These are phyloP conservation scores for Rhyzopertha dominica DNA, from an alignment of 1,140 invertebrate species.

Conservation along the genomic window DNA sequence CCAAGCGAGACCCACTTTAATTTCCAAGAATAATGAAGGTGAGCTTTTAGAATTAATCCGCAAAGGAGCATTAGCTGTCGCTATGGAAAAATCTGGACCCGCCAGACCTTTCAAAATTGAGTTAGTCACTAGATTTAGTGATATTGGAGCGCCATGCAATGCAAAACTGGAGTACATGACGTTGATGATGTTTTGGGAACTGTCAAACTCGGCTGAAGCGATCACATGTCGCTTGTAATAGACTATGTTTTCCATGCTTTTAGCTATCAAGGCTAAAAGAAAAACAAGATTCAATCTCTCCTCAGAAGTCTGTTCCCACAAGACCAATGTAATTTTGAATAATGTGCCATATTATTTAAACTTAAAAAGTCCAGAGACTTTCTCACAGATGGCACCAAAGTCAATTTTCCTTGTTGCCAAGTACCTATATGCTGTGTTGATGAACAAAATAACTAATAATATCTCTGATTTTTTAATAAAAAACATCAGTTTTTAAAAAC, in stretches of 20 bases:
- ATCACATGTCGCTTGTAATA: constrained; percentile 37
- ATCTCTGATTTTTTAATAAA: no score
- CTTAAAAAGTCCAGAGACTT: no score
- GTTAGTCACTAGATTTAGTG: constrained; percentile 55
- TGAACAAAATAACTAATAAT: no score
- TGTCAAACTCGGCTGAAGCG: constrained; percentile 42
- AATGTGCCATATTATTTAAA: no score
- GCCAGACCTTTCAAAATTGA: constrained; percentile 47
- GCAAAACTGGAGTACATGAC: constrained; percentile 51
- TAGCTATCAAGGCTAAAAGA: constrained; percentile 37
- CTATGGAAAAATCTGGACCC: constrained; percentile 50
- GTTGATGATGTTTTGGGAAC: constrained; percentile 32
- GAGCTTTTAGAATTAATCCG: constrained; percentile 6
- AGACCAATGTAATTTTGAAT: no score
- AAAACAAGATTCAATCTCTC: no score
- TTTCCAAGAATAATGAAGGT: constrained; percentile 23
- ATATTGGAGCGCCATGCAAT: constrained; percentile 57
- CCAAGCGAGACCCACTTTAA: constrained; percentile 33
- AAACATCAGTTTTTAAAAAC: no score
- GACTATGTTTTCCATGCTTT: constrained; percentile 33
- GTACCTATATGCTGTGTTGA: no score
- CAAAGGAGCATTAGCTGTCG: constrained; percentile 60
- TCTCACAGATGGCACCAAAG: no score
- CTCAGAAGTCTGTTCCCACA: no score
- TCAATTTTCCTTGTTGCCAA: no score